Base-by-base conservation (phyloP, 2,888 invertebrate species). In the Agrotis puta region DNA sequence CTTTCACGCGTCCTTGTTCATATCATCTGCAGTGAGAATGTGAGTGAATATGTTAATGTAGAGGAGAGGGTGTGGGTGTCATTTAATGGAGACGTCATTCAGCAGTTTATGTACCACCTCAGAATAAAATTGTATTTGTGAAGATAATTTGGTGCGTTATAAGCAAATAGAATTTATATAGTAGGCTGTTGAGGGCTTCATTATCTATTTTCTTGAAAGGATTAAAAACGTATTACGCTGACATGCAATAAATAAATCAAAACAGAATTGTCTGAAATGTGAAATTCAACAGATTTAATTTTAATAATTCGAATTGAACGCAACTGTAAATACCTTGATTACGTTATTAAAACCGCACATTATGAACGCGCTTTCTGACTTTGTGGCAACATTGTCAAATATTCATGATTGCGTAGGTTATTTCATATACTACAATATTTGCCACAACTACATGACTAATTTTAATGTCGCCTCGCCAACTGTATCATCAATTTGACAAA, bases 41-140 rank as follows among this genome's bases (percentile, higher is more conserved):
- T 45, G 50, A 47, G 24, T 53, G 13, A 66, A 64, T 71, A 64
- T 63, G 53, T 63, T 22, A 58, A 64, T 63, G 57, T 47, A 3
- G 5, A 39, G 5, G 22, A 3, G n/a, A 3, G 14, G 13, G 18
- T 9, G 14, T 2, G 4, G 22, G 20, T 50, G 45, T 3, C 51
- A 63, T 48, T 66, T 66, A 43, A 71, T 20, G 33, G 45, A 70
- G 51, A 61, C 33, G 45, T 50, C 24, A 72, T 51, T 2, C 16
- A 11, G n/a, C 14, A 20, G 20, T 54, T 27, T 22, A 62, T 43
- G 18, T 16, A 14, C 11, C 64, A 16, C 43, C n/a, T 56, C n/a
- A 9, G 9, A 16, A 18, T 33, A 18, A 47, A 9, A 7, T 57
- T 9, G 3, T 6, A 62, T 33, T 33, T 20, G 16, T 7, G n/a